phyloP scores from a whole-genome alignment of 2,888 invertebrate genomes.

The Brachylomia viminalis region DNA sequence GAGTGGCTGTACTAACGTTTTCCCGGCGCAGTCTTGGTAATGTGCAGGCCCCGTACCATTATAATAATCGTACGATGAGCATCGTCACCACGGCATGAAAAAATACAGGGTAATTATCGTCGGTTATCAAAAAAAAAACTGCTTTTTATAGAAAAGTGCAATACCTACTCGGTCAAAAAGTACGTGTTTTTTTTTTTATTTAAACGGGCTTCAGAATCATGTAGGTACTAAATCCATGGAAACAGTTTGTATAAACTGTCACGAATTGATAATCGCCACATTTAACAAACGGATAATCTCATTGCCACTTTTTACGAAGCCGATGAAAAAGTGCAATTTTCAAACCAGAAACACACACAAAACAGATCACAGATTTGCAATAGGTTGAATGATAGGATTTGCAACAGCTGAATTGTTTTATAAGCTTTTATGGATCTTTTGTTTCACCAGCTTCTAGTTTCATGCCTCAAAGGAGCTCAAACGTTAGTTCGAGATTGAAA shows the following conservation, averaged over 20 bases:
- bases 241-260: neutral
- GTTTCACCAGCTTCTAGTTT: conserved; percentile 29
- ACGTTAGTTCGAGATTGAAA: conserved; percentile 41
- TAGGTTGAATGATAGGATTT: neutral
- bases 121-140: too few relatives aligned
- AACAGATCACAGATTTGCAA: neutral
- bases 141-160: too few relatives aligned
- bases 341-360: too few relatives aligned
- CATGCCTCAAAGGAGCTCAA: conserved; percentile 34
- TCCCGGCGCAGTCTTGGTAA: neutral
- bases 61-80: neutral
- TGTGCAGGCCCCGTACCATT: neutral
- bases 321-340: too few relatives aligned
- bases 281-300: neutral
- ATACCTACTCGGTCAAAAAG: too few relatives aligned
- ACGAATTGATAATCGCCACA: neutral
- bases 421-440: conserved; percentile 16
- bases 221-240: too few relatives aligned
- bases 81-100: neutral
- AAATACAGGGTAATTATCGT: too few relatives aligned
- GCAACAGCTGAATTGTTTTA: neutral
- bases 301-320: too few relatives aligned
- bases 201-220: too few relatives aligned
- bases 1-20: neutral
- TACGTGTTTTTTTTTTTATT: too few relatives aligned